A percentile compares a stretch with the other conserved stretches of the same genome.
These are phyloP conservation scores for Oenanthe oenanthe DNA, from an alignment of 2,113 vertebrate genomes.

Conservation along the genomic window DNA sequence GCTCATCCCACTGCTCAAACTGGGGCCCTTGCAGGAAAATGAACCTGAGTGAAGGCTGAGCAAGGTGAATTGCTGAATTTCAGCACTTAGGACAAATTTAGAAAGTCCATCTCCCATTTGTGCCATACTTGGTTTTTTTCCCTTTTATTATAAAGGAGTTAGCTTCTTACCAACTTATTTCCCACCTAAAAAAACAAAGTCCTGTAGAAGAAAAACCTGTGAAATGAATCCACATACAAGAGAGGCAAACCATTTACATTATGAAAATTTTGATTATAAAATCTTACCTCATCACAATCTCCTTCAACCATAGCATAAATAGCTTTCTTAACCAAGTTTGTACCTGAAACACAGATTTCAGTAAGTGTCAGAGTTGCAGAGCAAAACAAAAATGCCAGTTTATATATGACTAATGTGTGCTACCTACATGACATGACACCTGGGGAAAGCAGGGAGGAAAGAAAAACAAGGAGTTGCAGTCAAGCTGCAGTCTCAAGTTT, in stretches of 20 bases:
- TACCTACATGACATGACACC: neutral
- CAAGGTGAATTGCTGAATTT: neutral
- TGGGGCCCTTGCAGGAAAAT: neutral
- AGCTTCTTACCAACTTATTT: neutral
- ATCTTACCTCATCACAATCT: conserved; percentile 98
- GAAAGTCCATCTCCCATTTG: neutral
- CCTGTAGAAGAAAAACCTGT: neutral
- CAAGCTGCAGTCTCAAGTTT: neutral
- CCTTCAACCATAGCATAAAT: conserved; percentile 99
- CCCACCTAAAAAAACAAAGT: neutral
- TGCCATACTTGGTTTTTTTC: neutral
- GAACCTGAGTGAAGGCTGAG: neutral
- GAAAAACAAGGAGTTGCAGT: neutral
- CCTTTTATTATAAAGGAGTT: neutral
- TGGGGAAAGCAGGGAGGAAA: neutral
- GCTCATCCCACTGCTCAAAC: neutral
- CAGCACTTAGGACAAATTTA: neutral
- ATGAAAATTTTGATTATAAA: conserved; percentile 32
- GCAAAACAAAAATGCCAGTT: neutral
- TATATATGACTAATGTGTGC: neutral
- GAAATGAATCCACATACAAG: neutral
- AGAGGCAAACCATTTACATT: conserved; percentile 12
- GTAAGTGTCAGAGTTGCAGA: conserved; percentile 51
- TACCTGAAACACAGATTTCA: conserved; percentile 85
- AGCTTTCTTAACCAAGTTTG: conserved; percentile 99